Percentiles rank a stretch among this genome's conserved stretches.
Evolutionary conservation across 2,888 invertebrate genomes (phyloP).

Genomic region (Sinopyrophorus schimmeli): DNA sequence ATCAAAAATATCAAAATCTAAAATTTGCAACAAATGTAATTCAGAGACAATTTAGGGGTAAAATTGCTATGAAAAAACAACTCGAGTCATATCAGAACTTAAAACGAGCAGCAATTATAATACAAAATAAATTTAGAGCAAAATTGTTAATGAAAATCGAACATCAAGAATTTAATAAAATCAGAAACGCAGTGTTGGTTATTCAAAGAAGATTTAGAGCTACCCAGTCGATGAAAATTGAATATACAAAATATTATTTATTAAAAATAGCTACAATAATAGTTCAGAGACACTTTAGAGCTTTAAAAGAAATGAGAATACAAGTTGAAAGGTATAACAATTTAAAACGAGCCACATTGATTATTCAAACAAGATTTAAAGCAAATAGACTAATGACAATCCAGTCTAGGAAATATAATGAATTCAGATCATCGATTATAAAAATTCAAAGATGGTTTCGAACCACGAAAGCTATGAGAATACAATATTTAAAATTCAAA

Average conservation of each 20-base stretch:
- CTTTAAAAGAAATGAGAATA: constrained; percentile 31
- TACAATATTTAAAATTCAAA: constrained; percentile 14
- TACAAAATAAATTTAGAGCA: constrained; percentile 51
- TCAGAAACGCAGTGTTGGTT: constrained; percentile 33
- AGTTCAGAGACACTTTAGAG: constrained; percentile 43
- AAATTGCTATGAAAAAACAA: constrained; percentile 50
- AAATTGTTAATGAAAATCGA: constrained; percentile 31
- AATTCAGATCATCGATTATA: constrained; percentile 6
- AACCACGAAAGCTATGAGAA: constrained; percentile 3
- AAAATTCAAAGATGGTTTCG: constrained; percentile 12
- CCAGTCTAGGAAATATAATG: constrained; percentile 1
- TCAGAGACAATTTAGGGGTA: constrained; percentile 9
- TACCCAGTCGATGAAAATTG: constrained; percentile 35
- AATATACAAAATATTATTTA: constrained; percentile 36
- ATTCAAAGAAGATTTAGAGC: constrained; percentile 50
- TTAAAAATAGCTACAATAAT: constrained; percentile 41
- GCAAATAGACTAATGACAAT: constrained; percentile 34
- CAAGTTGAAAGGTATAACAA: constrained; percentile 44
- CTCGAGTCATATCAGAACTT: constrained; percentile 51
- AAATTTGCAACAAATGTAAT: constrained; percentile 36
- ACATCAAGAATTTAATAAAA: constrained; percentile 17
- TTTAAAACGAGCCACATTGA: constrained; percentile 48
- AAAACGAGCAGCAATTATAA: constrained; percentile 50
- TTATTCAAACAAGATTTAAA: constrained; percentile 55
- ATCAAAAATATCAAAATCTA: constrained; percentile 28